Base-by-base conservation (phyloP, 2,797 vertebrate genomes). In the Bovichtus variegatus region DNA sequence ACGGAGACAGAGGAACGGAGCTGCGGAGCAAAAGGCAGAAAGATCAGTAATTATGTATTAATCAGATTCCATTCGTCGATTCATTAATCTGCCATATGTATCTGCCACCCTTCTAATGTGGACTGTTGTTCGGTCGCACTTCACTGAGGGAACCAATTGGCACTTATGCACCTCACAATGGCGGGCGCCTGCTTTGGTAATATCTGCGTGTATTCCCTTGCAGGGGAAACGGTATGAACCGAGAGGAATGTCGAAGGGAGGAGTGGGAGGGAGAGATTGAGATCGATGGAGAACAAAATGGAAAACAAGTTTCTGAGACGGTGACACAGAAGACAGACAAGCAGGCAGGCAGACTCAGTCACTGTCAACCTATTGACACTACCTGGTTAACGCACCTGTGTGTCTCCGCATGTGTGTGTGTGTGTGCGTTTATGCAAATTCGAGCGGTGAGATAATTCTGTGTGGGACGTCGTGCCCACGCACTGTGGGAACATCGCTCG, bases 401-500 rank as follows among this genome's bases (percentile, higher is more conserved):
- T 21, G 11, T 76, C 6, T 68, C 8, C 47, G 57, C 29, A 2
- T 67, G 31, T 70, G 23, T 36, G 59, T 70, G 74, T 77, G 50
- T 72, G 47, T 63, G 69, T 43, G 47, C 12, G 2, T 86, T 82
- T 83, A 88, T 90, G 88, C 83, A 83, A 90, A 90, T 81, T 73
- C 1, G 0, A 83, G 81, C 38, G 1, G 47, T 80, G 85, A 90
- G 87, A 90, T 89, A 79, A 90, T 87, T 89, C 73, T 47, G 74
- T 34, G 92, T 89, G 82, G 90, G 91, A n/a, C 4, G 55, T 16
- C 3, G 9, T 25, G 74, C 90, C 87, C 89, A 90, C 85, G 70
- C 86, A 84, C 74, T 71, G 90, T 90, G 82, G 89, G 85, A 90
- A 89, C 87, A 84, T 86, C 40, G n/a, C 82, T 91, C 67, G 23